Evolutionary conservation across 2,113 vertebrate genomes (phyloP), one percentile per base, ranked within the genome.

Genomic region (Willisornis vidua): DNA sequence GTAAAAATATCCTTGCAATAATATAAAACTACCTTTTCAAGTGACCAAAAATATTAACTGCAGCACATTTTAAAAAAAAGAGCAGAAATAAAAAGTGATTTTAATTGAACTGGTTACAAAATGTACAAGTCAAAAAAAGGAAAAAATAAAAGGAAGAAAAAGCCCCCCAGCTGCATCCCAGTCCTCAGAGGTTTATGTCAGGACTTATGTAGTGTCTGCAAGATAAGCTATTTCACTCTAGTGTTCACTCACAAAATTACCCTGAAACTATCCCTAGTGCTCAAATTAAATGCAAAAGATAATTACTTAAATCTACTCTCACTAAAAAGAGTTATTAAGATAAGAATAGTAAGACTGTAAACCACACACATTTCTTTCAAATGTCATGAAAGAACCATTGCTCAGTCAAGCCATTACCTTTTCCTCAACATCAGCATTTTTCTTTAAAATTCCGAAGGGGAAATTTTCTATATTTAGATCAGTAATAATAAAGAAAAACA

Each of bases 401-500:
- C 99, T 99, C 99, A 99, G 97, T 97, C 98, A 98, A 98, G 98
- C 98, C 95, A 98, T 96, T 98, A 98, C 98, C 98, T 98, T 97
- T 98, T 97, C 98, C 98, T 98, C 97, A 98, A 98, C 98, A 98
- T 97, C 96, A 98, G 80, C 97, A 97, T 98, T 98, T 98, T 95
- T 97, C 96, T 97, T 98, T 97, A 96, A 96, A 98, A 98, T 98
- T 99, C 98, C 98, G 97, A 98, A 99, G 98, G 99, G 99, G 99
- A 99, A 98, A 98, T 98, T 98, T 98, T 99, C 99, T 99, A 98
- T 98, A 99, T 99, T 99, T 98, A 99, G 98, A 99, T 99, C 98
- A 99, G 99, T 99, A 98, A 98, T 98, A 99, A 99, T 99, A 99
- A 99, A 98, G 98, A 98, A 99, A 99, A 99, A 99, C 99, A 99